phyloP scores from a whole-genome alignment of 37 sponge, comb jelly and placozoan species.

The Oscarella lobularis region DNA sequence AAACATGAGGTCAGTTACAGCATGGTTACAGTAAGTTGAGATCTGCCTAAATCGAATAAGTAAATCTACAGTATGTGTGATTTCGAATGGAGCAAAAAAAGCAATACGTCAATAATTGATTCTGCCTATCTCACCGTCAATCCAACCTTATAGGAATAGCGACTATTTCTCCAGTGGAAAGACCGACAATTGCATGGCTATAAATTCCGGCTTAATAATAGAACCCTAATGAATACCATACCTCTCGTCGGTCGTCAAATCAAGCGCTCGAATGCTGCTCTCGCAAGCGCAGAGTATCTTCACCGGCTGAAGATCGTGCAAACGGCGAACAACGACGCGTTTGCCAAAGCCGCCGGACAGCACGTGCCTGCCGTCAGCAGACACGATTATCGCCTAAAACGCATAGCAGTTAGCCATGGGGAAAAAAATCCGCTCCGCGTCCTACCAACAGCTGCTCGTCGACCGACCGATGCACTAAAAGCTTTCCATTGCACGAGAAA shows the following conservation, averaged over 20 bases:
- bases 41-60: too few relatives aligned
- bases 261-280: slow-evolving; percentile 45
- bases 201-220: too few relatives aligned
- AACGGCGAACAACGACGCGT: slow-evolving; percentile 16
- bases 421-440: background rate
- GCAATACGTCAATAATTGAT: too few relatives aligned
- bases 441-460: slow-evolving; percentile 33
- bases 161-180: slow-evolving; percentile 34
- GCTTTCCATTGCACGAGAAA: slow-evolving; percentile 56
- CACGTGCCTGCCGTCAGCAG: slow-evolving; percentile 36
- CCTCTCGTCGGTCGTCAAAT: slow-evolving; percentile 47
- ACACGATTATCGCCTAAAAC: slow-evolving; percentile 35
- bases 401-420: background rate
- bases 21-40: too few relatives aligned
- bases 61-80: too few relatives aligned
- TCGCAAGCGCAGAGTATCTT: slow-evolving; percentile 15
- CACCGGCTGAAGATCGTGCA: slow-evolving; percentile 22
- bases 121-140: too few relatives aligned
- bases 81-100: too few relatives aligned
- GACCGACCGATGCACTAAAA: slow-evolving; percentile 18
- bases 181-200: slow-evolving; percentile 52
- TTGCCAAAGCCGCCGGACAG: slow-evolving; percentile 55
- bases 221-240: slow-evolving; percentile 5
- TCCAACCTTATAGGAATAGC: slow-evolving; percentile 40
- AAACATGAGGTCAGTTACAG: too few relatives aligned